These are phyloP conservation scores for Pantelozetes paolii DNA, from an alignment of 2,888 invertebrate species.

Conservation along the genomic window DNA sequence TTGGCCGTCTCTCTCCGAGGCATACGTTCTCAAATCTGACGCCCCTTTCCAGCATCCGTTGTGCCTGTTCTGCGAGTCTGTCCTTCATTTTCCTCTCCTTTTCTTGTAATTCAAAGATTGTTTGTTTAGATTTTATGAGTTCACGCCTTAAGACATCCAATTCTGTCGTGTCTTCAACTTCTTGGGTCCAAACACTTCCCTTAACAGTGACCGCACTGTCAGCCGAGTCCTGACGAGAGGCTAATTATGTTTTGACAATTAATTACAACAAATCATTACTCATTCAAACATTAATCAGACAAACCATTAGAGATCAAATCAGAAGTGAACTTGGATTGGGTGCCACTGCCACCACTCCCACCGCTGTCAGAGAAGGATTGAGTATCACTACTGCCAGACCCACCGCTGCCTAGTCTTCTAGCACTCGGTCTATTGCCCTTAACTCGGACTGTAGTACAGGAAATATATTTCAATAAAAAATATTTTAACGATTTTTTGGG, in stretches of 20 bases:
- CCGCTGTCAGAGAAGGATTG: conserved; percentile 31
- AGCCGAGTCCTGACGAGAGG: conserved; percentile 19
- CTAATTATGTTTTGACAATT: background rate
- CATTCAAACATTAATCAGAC: background rate
- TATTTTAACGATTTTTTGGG: too few relatives aligned
- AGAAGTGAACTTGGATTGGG: conserved; percentile 6
- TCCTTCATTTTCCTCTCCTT: conserved; percentile 54
- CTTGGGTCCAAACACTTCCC: conserved; percentile 39
- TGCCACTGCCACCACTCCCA: conserved; percentile 4
- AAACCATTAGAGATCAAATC: conserved; percentile 13
- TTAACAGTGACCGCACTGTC: conserved; percentile 30
- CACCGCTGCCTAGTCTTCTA: conserved; percentile 11
- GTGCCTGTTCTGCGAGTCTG: conserved; percentile 51
- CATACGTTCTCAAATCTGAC: conserved; percentile 52
- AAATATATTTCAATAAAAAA: too few relatives aligned
- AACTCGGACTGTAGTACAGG: background rate
- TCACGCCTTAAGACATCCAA: conserved; percentile 55
- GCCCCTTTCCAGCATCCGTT: conserved; percentile 48
- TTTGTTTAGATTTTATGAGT: conserved; percentile 54
- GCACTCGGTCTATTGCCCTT: conserved; percentile 23
- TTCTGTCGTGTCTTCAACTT: conserved; percentile 49
- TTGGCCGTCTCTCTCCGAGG: conserved; percentile 52
- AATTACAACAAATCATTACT: background rate
- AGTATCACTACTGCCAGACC: conserved; percentile 21
- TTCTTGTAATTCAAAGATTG: conserved; percentile 53